These are phyloP conservation scores for Orchestia grillus DNA, from an alignment of 1,140 invertebrate genomes.

Conservation along the genomic window DNA sequence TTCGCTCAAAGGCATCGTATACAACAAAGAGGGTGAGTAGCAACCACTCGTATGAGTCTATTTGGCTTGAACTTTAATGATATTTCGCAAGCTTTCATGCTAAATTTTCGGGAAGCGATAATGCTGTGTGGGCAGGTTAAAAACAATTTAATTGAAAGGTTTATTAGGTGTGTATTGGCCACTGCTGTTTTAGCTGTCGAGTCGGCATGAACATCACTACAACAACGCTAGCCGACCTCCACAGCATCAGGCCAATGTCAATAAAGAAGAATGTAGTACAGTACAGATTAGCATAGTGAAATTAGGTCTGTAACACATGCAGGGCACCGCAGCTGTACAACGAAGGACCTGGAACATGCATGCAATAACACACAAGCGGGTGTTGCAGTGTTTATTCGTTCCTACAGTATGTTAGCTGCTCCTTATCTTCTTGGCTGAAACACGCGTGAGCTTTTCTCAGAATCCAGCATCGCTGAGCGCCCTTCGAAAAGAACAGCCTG, in stretches of 20 bases:
- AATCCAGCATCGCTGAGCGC: not conserved
- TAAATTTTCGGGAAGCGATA: not conserved
- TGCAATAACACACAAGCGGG: not conserved
- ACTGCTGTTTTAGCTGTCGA: slow-evolving; percentile 15
- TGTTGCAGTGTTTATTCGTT: not conserved
- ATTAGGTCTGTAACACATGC: not conserved
- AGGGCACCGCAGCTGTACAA: not conserved
- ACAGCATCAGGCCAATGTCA: slow-evolving; percentile 15
- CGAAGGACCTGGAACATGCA: not conserved
- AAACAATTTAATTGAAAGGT: slow-evolving; percentile 26
- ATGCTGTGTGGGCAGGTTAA: not conserved
- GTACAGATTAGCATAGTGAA: slow-evolving; percentile 39
- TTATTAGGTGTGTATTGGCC: slow-evolving; percentile 42
- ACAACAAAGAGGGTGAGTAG: no score
- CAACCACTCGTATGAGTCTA: not conserved
- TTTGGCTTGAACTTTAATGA: not conserved
- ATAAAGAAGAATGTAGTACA: slow-evolving; percentile 18
- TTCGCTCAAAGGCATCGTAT: no score
- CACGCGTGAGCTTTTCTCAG: not conserved
- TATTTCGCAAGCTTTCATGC: not conserved
- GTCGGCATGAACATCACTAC: slow-evolving; percentile 56
- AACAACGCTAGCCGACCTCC: slow-evolving; percentile 48
- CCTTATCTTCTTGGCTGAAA: not conserved
- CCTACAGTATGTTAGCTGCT: not conserved
- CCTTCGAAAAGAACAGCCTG: not conserved